Base-by-base conservation (phyloP, 92 coral and sea anemone species). In the Actinostola sp. region DNA sequence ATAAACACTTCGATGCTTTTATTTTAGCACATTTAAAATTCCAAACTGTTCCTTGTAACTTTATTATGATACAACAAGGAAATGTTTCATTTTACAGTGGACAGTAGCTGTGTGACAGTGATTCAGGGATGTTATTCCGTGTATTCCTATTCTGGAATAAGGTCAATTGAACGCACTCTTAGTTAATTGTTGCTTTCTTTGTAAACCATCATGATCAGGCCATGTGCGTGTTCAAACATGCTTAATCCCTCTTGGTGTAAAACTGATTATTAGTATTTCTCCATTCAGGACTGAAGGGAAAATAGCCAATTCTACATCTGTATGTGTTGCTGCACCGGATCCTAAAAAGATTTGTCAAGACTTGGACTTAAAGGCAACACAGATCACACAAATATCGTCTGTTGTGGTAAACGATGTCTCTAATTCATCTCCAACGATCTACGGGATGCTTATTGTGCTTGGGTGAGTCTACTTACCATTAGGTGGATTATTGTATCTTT, bases 371-470 rank as follows among this genome's bases (percentile, higher is more conserved):
- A 51, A 68, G 23, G 38, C 45, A 51, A 25, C 74, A 26, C 54
- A 68, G 45, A 30, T 56, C 26, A 3, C 54, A 28, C 6, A 52
- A 31, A 34, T 36, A 27, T 21, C 55, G 11, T 25, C 63, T 5
- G 51, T 13, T 17, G 16, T 46, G 17, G 36, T 10, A 30, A 19
- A 27, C 2, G 56, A 57, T 35, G 44, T 8, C 9, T 32, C 42
- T 2, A 31, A 13, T 24, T 8, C 17, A 12, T 33, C 26, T 21
- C 41, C 56, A 58, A 84, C 81, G 23, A 50, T 77, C n/a, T 86
- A 86, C 19, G 92, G 92, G 46, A 84, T 79, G 66, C 88, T 86
- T 8, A 80, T 86, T 30, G 84, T 86, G 27, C 81, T 86, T 50
- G 92, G 92, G 92, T 86, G 59, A 82, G 87, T 64, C 8, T 13